phyloP scores from a whole-genome alignment of 2,888 invertebrate genomes.

The Xestia rhomboidea region DNA sequence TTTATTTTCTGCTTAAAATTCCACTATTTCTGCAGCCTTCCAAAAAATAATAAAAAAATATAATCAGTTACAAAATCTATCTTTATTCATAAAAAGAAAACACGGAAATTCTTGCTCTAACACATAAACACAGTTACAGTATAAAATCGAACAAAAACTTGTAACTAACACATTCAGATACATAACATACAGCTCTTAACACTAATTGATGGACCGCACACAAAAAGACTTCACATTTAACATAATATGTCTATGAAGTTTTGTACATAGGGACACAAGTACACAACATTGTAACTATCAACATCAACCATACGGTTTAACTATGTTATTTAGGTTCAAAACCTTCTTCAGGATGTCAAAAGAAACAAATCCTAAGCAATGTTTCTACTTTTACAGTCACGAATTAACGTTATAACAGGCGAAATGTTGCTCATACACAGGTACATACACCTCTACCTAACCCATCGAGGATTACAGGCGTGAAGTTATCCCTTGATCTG shows the following conservation, averaged over 20 bases:
- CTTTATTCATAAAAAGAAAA: conserved; percentile 72
- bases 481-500: too few relatives aligned
- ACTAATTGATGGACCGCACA: background rate
- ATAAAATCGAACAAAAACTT: conserved; percentile 22
- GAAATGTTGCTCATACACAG: background rate
- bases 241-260: background rate
- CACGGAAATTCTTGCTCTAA: conserved; percentile 49
- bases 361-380: background rate
- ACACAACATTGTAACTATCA: background rate
- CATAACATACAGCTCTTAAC: conserved; percentile 9
- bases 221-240: conserved; percentile 10
- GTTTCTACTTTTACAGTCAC: background rate
- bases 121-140: conserved; percentile 48
- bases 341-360: background rate
- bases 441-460: background rate
- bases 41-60: too few relatives aligned
- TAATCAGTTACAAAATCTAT: conserved; percentile 72
- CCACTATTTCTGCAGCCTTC: too few relatives aligned
- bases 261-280: background rate
- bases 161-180: conserved; percentile 12
- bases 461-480: background rate
- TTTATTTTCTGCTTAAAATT: too few relatives aligned
- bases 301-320: background rate
- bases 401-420: background rate
- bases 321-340: background rate